Base-by-base conservation (phyloP, 2,797 vertebrate genomes). In the Meda fulgida region DNA sequence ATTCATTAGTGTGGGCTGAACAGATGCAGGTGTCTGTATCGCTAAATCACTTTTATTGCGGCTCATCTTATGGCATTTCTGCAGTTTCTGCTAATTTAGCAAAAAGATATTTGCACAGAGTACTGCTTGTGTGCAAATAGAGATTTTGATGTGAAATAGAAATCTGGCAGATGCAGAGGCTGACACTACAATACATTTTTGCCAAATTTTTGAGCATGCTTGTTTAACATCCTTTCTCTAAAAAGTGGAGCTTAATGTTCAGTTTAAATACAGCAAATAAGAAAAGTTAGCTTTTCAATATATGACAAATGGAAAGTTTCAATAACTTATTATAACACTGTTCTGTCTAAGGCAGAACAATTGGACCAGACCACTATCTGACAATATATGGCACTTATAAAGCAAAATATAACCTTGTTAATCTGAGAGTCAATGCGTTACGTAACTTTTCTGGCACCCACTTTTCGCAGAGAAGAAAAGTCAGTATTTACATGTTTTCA, bases 41-140 rank as follows among this genome's bases (percentile, higher is more conserved):
- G 18, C 77, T 85, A 80, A 80, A 85, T 85, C 84, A 73, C 69
- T 73, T 80, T 85, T 85, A 85, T 85, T 85, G 31, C 16, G 0
- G 43, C 77, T 80, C 53, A 80, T 65, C 31, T 53, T 31, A 38
- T 9, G 1, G 43, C 69, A 65, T 73, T 80, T 72, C 55, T 21
- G n/a, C 77, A 29, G 53, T n/a, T 80, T 48, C 55, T 85, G 84
- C 40, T 73, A 85, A 85, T 85, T 80, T 85, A 66, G 29, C 77
- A 48, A 65, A 80, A 72, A 26, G 43, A 63, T 60, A 38, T 29
- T 84, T 80, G 38, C 21, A 46, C 65, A 58, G 51, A 70, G 51
- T 58, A 70, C 13, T 1, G 11, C 55, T 79, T 16, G 6, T 79
- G 55, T 73, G 67, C 55, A 85, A 80, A 85, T 51, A 65, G 67